Evolutionary conservation across 2,888 invertebrate species (phyloP).

Genomic region (Mimas tiliae): DNA sequence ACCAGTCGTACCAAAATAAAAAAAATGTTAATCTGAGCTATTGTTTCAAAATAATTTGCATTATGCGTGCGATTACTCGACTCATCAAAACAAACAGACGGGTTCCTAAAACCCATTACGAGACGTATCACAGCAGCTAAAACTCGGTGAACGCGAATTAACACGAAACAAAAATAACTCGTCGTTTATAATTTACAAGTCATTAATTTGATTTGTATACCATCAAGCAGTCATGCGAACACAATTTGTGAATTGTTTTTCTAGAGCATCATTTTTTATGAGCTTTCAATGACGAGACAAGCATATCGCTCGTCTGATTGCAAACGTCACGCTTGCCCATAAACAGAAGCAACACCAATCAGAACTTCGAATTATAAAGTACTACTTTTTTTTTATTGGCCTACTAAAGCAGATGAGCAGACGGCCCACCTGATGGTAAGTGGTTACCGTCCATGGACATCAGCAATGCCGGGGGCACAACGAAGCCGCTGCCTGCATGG

Average conservation of each 20-base stretch:
- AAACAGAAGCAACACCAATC: too few species aligned
- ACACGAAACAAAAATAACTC: conserved; percentile 63
- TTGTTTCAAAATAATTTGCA: not conserved
- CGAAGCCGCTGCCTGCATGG: too few species aligned
- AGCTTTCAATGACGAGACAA: too few species aligned
- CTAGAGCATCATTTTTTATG: too few species aligned
- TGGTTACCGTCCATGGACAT: too few species aligned
- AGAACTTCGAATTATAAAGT: too few species aligned
- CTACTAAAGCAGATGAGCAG: too few species aligned
- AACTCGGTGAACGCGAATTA: conserved; percentile 50
- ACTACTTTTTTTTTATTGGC: too few species aligned
- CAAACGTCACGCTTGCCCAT: too few species aligned
- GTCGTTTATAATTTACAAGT: conserved; percentile 56
- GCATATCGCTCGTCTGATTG: too few species aligned
- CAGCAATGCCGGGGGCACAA: too few species aligned
- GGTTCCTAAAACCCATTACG: conserved; percentile 38
- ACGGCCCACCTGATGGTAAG: too few species aligned
- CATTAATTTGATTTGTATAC: conserved; percentile 65
- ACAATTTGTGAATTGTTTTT: conserved; percentile 42
- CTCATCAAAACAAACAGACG: conserved; percentile 29
- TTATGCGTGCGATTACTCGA: not conserved
- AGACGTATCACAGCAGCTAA: conserved; percentile 33
- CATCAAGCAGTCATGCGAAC: conserved; percentile 49
- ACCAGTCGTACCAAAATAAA: not conserved
- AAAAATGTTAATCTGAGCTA: not conserved